Percentiles rank a stretch among this genome's conserved stretches.
Evolutionary conservation across 2,113 vertebrate genomes (phyloP).

Genomic region (Microcebus ravelobensis): DNA sequence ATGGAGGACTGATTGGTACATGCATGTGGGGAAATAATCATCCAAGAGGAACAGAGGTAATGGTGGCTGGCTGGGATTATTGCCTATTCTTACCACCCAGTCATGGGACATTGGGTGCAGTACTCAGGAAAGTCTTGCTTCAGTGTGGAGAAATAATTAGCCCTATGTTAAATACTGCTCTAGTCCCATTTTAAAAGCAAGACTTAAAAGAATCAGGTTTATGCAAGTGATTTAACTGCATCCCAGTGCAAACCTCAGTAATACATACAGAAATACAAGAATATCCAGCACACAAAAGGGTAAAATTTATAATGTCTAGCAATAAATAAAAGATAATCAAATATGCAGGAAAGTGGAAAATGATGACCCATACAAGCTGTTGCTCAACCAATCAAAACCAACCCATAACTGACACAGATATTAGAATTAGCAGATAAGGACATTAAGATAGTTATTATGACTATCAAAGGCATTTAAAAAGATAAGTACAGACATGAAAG

Average conservation of each 20-base stretch:
- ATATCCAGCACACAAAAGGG: background rate
- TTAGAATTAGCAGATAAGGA: background rate
- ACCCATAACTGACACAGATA: background rate
- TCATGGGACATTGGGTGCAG: background rate
- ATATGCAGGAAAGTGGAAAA: background rate
- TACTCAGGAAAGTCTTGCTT: background rate
- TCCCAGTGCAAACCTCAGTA: background rate
- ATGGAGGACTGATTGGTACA: background rate
- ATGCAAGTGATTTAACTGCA: background rate
- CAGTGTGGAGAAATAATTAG: background rate
- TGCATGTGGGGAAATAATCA: background rate
- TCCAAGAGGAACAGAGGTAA: background rate
- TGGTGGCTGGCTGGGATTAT: background rate
- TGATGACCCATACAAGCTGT: background rate
- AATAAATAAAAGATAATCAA: background rate
- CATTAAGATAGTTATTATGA: background rate
- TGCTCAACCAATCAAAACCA: background rate
- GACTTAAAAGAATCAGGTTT: background rate
- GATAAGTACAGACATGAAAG: background rate
- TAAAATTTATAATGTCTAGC: background rate
- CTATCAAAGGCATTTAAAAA: background rate
- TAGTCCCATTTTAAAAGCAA: background rate
- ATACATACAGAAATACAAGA: background rate
- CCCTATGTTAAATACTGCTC: background rate
- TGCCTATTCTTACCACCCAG: background rate